These are phyloP conservation scores for Vidua macroura DNA, from an alignment of 2,113 vertebrate species.

Conservation along the genomic window DNA sequence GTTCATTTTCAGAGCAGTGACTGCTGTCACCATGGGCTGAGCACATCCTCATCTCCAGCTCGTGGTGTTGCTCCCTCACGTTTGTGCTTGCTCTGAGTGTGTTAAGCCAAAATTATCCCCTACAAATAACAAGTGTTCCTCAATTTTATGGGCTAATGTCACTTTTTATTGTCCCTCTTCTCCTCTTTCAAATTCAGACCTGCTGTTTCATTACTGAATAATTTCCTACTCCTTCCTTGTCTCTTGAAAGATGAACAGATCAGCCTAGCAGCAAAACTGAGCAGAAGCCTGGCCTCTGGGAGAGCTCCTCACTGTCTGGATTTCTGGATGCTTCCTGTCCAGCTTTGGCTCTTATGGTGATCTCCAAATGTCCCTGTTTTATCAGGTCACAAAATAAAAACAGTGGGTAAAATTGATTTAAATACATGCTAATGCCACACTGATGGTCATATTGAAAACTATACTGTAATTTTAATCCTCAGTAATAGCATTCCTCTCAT, in stretches of 20 bases:
- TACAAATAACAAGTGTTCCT: background rate
- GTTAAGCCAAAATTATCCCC: background rate
- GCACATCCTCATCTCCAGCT: background rate
- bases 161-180: background rate
- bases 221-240: background rate
- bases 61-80: fast-evolving
- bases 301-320: background rate
- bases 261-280: background rate
- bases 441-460: background rate
- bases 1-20: background rate
- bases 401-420: background rate
- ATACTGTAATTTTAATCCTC: background rate
- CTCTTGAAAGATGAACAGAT: background rate
- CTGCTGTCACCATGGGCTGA: background rate
- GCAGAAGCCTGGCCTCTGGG: background rate
- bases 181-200: background rate
- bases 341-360: background rate
- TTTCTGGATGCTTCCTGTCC: background rate
- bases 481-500: fast-evolving
- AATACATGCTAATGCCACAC: background rate
- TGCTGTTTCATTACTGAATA: background rate
- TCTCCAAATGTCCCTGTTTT: background rate
- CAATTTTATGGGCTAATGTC: background rate
- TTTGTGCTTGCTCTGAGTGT: background rate
- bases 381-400: background rate